Percentiles rank a stretch among this genome's conserved stretches.
Conservation (phyloP, 2,888 invertebrate species). For the Azorinus chamasolen region DNA sequence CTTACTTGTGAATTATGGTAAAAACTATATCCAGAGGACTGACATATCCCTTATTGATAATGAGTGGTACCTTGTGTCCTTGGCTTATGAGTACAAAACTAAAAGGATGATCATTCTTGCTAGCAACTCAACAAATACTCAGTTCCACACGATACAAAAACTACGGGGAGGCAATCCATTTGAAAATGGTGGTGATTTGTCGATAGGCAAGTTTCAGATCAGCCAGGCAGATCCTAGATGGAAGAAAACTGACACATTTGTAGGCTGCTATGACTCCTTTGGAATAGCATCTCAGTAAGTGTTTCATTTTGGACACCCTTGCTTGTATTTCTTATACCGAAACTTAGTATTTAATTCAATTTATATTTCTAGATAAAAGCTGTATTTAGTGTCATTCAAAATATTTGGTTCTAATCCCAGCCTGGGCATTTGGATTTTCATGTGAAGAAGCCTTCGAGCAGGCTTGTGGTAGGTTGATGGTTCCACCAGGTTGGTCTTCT, state of each 20-base stretch:
- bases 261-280: conserved; percentile 50
- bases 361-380: too few relatives aligned
- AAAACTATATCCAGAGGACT: conserved; percentile 13
- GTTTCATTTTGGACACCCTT: background rate
- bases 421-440: too few relatives aligned
- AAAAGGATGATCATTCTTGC: conserved; percentile 13
- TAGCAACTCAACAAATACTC: background rate
- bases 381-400: too few relatives aligned
- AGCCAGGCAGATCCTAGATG: conserved; percentile 34
- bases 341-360: too few relatives aligned
- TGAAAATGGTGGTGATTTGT: conserved; percentile 34
- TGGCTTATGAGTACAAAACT: conserved; percentile 14
- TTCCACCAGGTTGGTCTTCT: too few relatives aligned
- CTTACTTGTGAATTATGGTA: conserved; percentile 33
- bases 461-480: too few relatives aligned
- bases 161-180: conserved; percentile 21
- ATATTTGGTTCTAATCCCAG: too few relatives aligned
- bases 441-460: too few relatives aligned
- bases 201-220: conserved; percentile 50
- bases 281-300: conserved; percentile 42
- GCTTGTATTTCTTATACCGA: too few relatives aligned
- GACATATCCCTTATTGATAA: conserved; percentile 22
- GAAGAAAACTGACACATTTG: conserved; percentile 40
- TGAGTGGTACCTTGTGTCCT: conserved; percentile 39
- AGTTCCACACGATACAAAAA: background rate